These are phyloP conservation scores for Amphipyra tragopoginis DNA, from an alignment of 2,888 invertebrate species.

Conservation along the genomic window DNA sequence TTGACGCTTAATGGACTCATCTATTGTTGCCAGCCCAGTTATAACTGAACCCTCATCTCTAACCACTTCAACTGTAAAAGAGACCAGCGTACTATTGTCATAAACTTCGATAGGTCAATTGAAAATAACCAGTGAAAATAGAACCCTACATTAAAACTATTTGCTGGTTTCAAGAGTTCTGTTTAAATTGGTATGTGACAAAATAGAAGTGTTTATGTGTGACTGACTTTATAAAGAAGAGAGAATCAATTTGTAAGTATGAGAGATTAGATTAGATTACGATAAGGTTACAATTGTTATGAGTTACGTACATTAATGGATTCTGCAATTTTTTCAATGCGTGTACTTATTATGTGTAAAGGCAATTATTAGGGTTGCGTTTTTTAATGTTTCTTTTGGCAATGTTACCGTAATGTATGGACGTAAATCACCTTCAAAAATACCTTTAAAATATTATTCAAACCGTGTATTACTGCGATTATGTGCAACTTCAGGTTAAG, in stretches of 20 bases:
- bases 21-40: conserved; percentile 62
- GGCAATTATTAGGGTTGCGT: conserved; percentile 33
- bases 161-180: conserved; percentile 58
- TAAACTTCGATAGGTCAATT: conserved; percentile 41
- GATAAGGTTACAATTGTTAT: conserved; percentile 63
- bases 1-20: conserved; percentile 75
- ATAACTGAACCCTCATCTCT: conserved; percentile 56
- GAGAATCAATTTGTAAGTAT: conserved; percentile 63
- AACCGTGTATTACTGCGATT: no score
- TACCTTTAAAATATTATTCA: no score
- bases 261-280: conserved; percentile 63
- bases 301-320: conserved; percentile 66
- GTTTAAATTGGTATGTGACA: conserved; percentile 56
- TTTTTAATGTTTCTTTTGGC: conserved; percentile 10
- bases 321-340: conserved; percentile 48
- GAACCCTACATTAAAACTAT: conserved; percentile 52
- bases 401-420: no score
- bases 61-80: conserved; percentile 45
- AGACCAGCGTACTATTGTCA: conserved; percentile 55
- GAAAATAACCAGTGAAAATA: conserved; percentile 53
- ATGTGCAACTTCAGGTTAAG: no score
- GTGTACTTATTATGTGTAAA: conserved; percentile 45
- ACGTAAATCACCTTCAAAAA: no score
- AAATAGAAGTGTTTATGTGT: conserved; percentile 74
- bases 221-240: conserved; percentile 72